Evolutionary conservation across 64 coral and sea anemone species (phyloP).

Genomic region (Dendrophyllia cribrosa): DNA sequence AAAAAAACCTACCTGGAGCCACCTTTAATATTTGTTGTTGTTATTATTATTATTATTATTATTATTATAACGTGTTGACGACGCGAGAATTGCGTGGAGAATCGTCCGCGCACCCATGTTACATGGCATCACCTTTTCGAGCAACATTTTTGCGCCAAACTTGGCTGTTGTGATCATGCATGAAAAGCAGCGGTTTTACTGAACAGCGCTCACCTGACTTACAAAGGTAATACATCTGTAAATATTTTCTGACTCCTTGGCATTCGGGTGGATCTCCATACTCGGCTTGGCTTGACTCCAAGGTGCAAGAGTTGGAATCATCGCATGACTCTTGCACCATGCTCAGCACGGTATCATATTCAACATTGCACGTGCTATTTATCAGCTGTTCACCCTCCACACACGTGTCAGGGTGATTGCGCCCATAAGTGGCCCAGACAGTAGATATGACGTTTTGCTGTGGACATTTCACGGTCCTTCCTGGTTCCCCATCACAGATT

Average conservation of each 20-base stretch:
- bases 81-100: too few species aligned
- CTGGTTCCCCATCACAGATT: slow-evolving; percentile 65
- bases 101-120: too few species aligned
- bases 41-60: too few species aligned
- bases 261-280: slow-evolving; percentile 54
- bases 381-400: slow-evolving; percentile 44
- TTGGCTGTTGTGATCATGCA: too few species aligned
- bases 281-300: slow-evolving; percentile 16
- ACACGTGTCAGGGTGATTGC: slow-evolving; percentile 53
- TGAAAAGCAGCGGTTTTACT: too few species aligned
- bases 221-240: slow-evolving; percentile 75
- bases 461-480: slow-evolving; percentile 10
- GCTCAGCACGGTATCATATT: slow-evolving; percentile 19
- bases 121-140: too few species aligned
- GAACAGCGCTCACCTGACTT: slow-evolving; percentile 54
- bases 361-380: slow-evolving; percentile 57
- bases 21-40: too few species aligned
- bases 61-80: too few species aligned
- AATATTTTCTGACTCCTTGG: slow-evolving; percentile 49
- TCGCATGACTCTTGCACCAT: slow-evolving; percentile 50
- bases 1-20: too few species aligned
- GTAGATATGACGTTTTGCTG: slow-evolving; percentile 41
- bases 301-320: slow-evolving; percentile 28
- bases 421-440: slow-evolving; percentile 73
- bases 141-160: too few species aligned